Conservation (phyloP, 2,113 vertebrate species). For the Meles meles region DNA sequence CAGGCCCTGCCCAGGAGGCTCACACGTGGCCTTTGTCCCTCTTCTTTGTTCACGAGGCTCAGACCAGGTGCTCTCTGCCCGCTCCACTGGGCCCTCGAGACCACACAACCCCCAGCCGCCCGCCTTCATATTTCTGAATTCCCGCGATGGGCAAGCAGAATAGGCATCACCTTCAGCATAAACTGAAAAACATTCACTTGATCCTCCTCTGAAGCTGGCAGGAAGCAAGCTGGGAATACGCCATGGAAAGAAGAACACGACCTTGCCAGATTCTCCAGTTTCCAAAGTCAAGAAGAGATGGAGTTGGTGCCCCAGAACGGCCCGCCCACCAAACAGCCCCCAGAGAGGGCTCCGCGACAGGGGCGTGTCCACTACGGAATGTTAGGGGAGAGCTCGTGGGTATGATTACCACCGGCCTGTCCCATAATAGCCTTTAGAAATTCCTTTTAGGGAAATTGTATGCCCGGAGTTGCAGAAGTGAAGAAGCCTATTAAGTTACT, state of each 20-base stretch:
- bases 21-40: background rate
- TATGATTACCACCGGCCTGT: background rate
- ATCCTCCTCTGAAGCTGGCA: constrained; percentile 16
- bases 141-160: background rate
- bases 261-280: constrained; percentile 28
- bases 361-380: background rate
- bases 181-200: background rate
- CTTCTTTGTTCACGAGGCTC: background rate
- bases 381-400: background rate
- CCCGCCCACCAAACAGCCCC: background rate
- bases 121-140: background rate
- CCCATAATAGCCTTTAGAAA: background rate
- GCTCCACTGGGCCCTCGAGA: fast-evolving
- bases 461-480: background rate
- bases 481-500: constrained; percentile 35
- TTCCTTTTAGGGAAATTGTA: constrained; percentile 58
- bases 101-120: fast-evolving
- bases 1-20: background rate
- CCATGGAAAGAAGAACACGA: constrained; percentile 39
- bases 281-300: constrained; percentile 44
- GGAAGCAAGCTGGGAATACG: constrained; percentile 26
- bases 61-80: background rate
- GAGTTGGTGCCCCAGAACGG: constrained; percentile 7
- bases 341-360: background rate
- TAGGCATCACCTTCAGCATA: background rate